These are phyloP conservation scores for Myiothlypis coronata DNA, from an alignment of 2,797 vertebrate species.

Conservation along the genomic window DNA sequence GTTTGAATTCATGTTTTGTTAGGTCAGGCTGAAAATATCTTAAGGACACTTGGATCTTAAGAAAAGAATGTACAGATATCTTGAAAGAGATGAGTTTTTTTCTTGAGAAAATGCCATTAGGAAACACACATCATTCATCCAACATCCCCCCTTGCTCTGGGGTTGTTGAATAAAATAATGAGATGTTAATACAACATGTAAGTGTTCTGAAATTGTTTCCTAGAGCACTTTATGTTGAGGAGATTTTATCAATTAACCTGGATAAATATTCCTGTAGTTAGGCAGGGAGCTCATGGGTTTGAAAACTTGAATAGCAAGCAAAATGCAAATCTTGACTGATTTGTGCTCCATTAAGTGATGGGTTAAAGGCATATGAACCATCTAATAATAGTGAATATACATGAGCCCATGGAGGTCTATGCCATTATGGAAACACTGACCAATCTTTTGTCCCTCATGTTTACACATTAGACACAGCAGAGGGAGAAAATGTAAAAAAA, in stretches of 20 bases:
- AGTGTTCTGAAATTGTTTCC: slow-evolving; percentile 33
- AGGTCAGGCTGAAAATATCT: background rate
- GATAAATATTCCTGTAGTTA: slow-evolving; percentile 35
- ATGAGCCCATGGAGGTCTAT: background rate
- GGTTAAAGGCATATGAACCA: background rate
- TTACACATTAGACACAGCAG: background rate
- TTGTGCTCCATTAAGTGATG: background rate
- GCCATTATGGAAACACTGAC: background rate
- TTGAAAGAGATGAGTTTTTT: background rate
- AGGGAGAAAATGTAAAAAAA: background rate
- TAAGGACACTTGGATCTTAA: background rate
- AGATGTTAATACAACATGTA: slow-evolving; percentile 29
- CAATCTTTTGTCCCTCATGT: background rate
- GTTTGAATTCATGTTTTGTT: background rate
- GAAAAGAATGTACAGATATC: background rate
- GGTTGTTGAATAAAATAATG: slow-evolving; percentile 38
- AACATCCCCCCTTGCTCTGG: background rate
- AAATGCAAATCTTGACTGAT: slow-evolving; percentile 48
- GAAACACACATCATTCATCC: background rate
- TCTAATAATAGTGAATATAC: background rate
- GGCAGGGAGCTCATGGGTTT: background rate
- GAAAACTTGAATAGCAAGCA: slow-evolving; percentile 26
- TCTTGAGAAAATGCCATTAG: background rate
- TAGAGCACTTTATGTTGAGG: background rate
- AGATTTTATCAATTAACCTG: slow-evolving; percentile 52